Percentiles rank a stretch among this genome's conserved stretches.
phyloP scores from a whole-genome alignment of 2,888 invertebrate species.

The Temnothorax unifasciatus region DNA sequence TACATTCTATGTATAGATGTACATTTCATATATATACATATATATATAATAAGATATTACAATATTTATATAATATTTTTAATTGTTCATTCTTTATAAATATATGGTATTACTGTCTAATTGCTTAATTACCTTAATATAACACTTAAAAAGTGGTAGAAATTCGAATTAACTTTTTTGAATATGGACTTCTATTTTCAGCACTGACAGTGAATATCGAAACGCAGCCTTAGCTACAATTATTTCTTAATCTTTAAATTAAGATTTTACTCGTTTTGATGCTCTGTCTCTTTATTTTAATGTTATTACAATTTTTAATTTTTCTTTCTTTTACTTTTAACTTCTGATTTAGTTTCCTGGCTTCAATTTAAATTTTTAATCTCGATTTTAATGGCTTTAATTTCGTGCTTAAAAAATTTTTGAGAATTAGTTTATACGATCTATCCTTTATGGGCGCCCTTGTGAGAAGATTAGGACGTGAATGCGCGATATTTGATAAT shows the following conservation, averaged over 20 bases:
- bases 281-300: not conserved
- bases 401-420: not conserved
- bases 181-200: no score
- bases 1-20: not conserved
- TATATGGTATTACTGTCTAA: not conserved
- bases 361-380: not conserved
- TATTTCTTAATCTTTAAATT: not conserved
- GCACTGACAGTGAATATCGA: not conserved
- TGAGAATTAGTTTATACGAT: not conserved
- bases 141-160: not conserved
- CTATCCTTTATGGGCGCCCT: not conserved
- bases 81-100: not conserved
- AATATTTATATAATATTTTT: not conserved
- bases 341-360: not conserved
- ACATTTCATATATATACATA: not conserved
- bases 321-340: not conserved
- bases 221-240: not conserved
- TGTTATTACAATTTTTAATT: not conserved
- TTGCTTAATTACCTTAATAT: not conserved
- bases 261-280: not conserved
- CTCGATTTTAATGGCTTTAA: not conserved
- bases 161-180: not conserved
- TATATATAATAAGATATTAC: not conserved
- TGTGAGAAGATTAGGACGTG: not conserved
- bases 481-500: constrained; percentile 7